Evolutionary conservation across 2,797 vertebrate species (phyloP), one percentile per base, ranked within the genome.

Genomic region (Phoeniculus purpureus): DNA sequence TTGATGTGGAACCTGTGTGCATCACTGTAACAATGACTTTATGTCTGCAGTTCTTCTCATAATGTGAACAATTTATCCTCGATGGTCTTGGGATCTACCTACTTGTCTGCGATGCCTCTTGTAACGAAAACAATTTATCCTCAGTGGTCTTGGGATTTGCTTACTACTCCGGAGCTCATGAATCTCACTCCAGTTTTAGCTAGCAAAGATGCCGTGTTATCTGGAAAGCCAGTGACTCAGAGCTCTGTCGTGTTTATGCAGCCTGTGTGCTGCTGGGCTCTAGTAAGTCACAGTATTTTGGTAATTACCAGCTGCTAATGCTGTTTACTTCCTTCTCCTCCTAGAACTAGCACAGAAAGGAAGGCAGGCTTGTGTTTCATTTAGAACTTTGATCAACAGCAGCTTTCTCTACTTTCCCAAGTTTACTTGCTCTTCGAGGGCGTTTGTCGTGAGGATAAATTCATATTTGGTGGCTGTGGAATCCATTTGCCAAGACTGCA

Each of bases 271-370:
- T 80, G 56, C 61, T 77, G 14, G 31, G 25, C 55, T 93, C 80
- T 80, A 51, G 81, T 89, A 94, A 93, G 71, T 61, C 71, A 91
- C 56, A 25, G 12, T 76, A 73, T 71, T 91, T 94, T 91, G 93
- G 68, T 76, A 55, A 70, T 93, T 88, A 89, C 82, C 73, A 68
- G 55, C 37, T 43, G 47, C 85, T 92, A 84, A 66, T 89, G 75
- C 29, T 76, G 43, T 87, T 94, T 32, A 87, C 78, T 91, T 94
- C 91, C 76, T 91, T 58, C 31, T 92, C 22, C 37, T 81, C 40
- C 62, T 78, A 56, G 89, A 80, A 80, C 84, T 91, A 93, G 75
- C 64, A 52, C 66, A 85, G 64, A 94, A 74, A 77, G 73, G 89
- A 95, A 85, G 50, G 37, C 18, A 34, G 2, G 3, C 13, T 90